Percentiles rank a stretch among this genome's conserved stretches.
Evolutionary conservation across 2,888 invertebrate genomes (phyloP).

Genomic region (Rambutsinella grinnellia): DNA sequence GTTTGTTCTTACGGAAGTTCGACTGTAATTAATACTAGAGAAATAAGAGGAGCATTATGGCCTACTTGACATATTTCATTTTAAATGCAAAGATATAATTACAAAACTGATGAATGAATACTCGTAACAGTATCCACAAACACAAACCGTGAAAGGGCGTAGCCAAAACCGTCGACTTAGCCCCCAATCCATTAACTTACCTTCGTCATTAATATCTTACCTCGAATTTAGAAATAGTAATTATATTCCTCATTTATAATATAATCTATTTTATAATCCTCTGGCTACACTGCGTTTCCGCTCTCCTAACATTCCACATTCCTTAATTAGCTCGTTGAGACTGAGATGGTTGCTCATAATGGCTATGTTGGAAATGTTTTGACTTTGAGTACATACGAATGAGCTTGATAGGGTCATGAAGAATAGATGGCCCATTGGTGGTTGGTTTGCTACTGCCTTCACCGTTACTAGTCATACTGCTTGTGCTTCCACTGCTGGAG

Average conservation of each 20-base stretch:
- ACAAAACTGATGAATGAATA: constrained; percentile 70
- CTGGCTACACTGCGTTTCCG: too few species aligned
- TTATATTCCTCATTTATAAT: constrained; percentile 28
- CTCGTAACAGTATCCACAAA: too few species aligned
- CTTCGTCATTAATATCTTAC: not conserved
- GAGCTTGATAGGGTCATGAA: constrained; percentile 65
- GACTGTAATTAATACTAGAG: too few species aligned
- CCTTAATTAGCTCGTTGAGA: constrained; percentile 53
- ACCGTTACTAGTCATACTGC: constrained; percentile 22
- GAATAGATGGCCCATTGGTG: constrained; percentile 51
- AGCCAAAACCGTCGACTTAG: too few species aligned
- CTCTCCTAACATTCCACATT: constrained; percentile 24
- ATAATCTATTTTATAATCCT: too few species aligned
- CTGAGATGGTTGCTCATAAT: constrained; percentile 49
- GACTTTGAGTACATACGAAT: constrained; percentile 66
- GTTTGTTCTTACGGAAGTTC: constrained; percentile 60
- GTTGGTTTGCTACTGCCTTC: constrained; percentile 14
- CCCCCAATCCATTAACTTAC: too few species aligned
- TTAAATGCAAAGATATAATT: too few species aligned
- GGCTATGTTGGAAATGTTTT: constrained; percentile 53
- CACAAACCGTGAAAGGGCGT: too few species aligned
- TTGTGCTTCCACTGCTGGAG: constrained; percentile 42
- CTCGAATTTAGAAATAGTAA: not conserved
- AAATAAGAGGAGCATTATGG: too few species aligned
- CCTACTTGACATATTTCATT: too few species aligned